Percentiles rank a stretch among this genome's conserved stretches.
Evolutionary conservation across 2,113 vertebrate genomes (phyloP).

Genomic region (Stictonetta naevosa): DNA sequence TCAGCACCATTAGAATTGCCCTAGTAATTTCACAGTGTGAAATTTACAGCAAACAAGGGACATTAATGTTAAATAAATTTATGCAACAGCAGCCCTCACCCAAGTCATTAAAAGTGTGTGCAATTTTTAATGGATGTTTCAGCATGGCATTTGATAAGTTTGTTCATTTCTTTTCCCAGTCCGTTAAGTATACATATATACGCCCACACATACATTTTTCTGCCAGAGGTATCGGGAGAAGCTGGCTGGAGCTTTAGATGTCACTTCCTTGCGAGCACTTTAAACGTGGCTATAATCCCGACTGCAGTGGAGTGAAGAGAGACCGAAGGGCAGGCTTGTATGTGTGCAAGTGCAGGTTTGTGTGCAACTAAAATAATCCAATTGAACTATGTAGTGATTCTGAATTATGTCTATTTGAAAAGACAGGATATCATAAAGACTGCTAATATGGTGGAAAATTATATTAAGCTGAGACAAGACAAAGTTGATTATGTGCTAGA

Average conservation of each 20-base stretch:
- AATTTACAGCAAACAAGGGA: constrained; percentile 72
- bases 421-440: constrained; percentile 69
- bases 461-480: constrained; percentile 71
- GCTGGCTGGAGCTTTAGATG: not conserved
- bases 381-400: constrained; percentile 55
- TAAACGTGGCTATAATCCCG: not conserved
- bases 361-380: constrained; percentile 42
- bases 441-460: constrained; percentile 74
- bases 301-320: not conserved
- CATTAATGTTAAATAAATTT: constrained; percentile 70
- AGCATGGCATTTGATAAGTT: constrained; percentile 53
- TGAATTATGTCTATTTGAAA: constrained; percentile 57
- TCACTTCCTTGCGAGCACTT: not conserved
- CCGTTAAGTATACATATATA: not conserved
- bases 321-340: not conserved
- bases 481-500: constrained; percentile 65
- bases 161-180: constrained; percentile 47
- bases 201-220: not conserved
- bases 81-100: constrained; percentile 68
- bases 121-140: constrained; percentile 57
- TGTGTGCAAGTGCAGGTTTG: not conserved
- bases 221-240: not conserved
- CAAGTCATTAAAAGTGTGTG: constrained; percentile 64
- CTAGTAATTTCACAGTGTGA: constrained; percentile 69
- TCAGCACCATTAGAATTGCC: constrained; percentile 68